Base-by-base conservation (phyloP, 2,888 invertebrate genomes). In the Catocala sponsa region DNA sequence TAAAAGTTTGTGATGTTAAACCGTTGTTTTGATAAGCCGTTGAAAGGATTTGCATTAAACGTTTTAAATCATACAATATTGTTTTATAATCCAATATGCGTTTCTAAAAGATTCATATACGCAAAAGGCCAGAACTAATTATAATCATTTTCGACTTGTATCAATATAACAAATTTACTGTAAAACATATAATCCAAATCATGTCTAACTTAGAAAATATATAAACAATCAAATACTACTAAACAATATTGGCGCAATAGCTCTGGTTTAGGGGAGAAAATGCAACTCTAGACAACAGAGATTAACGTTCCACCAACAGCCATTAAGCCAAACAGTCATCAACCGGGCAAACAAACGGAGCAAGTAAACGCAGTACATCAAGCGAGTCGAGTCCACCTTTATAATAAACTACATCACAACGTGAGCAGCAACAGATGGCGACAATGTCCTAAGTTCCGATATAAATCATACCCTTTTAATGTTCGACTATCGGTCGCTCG, bases 381-480 rank as follows among this genome's bases (percentile, higher is more conserved):
- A 78, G 58, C 78, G 61, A 80, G 76, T 79, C 77, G 70, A 84
- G 85, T 86, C 80, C 83, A 91, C 91, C 89, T 91, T 90, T 80
- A 81, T 83, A 87, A 89, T 89, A 91, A 91, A 92, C 87, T 91
- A 88, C 79, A 84, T 86, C 79, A 74, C 83, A 86, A 83, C 78
- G 80, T 83, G 84, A 84, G 84, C 81, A 83, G 89, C 86, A 89
- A 86, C 93, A 92, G 91, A 89, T 92, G 93, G 85, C 85, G 90
- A 86, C 85, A 91, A 93, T 91, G 93, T 87, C 84, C 91, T 83
- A 92, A 93, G 87, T 93, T 93, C 80, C 81, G 80, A 78, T 87
- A 92, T 93, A 93, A 93, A 92, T 93, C 92, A 92, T 88, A 91
- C 92, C 92, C 92, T 91, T 92, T 93, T 92, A 92, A 90, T 91